Evolutionary conservation across 2,797 vertebrate genomes (phyloP).

Genomic region (Acrocephalus scirpaceus): DNA sequence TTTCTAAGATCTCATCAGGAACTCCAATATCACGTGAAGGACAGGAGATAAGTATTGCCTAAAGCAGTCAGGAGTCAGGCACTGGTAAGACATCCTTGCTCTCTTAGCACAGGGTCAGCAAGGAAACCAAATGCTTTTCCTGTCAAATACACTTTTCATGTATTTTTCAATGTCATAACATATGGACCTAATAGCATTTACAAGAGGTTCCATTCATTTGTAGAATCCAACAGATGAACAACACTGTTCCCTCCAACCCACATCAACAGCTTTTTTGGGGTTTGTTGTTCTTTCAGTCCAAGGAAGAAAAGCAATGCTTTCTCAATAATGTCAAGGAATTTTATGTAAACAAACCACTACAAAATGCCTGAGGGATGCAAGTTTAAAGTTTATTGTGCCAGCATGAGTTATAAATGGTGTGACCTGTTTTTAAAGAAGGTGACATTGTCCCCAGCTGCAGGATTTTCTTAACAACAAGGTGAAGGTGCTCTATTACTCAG

Average conservation of each 20-base stretch:
- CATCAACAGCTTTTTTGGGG: neutral
- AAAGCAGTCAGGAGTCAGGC: neutral
- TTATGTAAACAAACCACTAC: constrained; percentile 11
- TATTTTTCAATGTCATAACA: neutral
- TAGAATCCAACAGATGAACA: neutral
- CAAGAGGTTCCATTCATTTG: neutral
- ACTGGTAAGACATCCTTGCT: neutral
- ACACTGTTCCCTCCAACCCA: neutral
- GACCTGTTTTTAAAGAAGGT: neutral
- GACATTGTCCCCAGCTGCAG: neutral
- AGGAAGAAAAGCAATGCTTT: constrained; percentile 9
- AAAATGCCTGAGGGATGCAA: neutral
- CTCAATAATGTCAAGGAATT: constrained; percentile 7
- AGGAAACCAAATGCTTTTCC: neutral
- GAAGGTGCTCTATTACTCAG: neutral
- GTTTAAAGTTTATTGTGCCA: neutral
- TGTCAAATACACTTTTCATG: neutral
- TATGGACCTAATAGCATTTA: neutral
- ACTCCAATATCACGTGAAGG: neutral
- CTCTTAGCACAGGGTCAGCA: neutral
- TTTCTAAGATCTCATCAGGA: neutral
- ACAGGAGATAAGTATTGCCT: neutral
- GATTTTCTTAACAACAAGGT: neutral
- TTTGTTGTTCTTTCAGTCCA: neutral
- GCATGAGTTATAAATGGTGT: neutral